phyloP scores from a whole-genome alignment of 2,888 invertebrate genomes.

The Adelphocoris suturalis region DNA sequence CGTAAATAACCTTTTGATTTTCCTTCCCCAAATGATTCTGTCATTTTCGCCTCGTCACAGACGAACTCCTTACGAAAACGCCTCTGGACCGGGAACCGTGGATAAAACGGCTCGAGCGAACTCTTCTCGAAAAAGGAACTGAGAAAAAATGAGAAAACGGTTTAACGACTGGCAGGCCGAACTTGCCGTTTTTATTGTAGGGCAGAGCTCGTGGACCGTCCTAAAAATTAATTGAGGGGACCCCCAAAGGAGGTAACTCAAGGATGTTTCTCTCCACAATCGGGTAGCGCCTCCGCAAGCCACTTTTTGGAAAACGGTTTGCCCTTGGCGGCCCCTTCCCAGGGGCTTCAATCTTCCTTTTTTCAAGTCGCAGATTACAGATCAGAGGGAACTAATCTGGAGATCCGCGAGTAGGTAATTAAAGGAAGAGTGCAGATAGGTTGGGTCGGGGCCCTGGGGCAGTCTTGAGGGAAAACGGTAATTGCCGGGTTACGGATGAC shows the following conservation, averaged over 20 bases:
- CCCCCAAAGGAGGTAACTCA: slow-evolving; percentile 31
- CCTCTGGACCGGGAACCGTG: background rate
- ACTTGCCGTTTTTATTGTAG: background rate
- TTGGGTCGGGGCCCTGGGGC: background rate
- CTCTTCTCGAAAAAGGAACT: slow-evolving; percentile 18
- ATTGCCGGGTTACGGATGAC: background rate
- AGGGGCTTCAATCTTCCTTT: background rate
- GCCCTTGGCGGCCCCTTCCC: background rate
- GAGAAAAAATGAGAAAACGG: background rate
- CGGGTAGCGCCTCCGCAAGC: background rate
- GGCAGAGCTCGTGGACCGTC: background rate
- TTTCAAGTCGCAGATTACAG: slow-evolving; percentile 15
- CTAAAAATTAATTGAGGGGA: slow-evolving; percentile 23
- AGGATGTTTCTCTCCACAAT: background rate
- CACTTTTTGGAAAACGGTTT: background rate
- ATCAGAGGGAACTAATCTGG: slow-evolving; percentile 15
- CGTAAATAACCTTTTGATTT: slow-evolving; percentile 10
- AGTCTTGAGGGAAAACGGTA: slow-evolving; percentile 5
- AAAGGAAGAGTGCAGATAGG: background rate
- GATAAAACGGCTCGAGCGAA: background rate
- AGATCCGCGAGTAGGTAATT: slow-evolving; percentile 21
- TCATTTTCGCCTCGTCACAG: background rate
- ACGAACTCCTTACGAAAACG: background rate
- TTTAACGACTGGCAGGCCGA: background rate
- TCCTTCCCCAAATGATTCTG: background rate